Evolutionary conservation across 2,888 invertebrate species (phyloP).

Genomic region (Salpingus planirostris): DNA sequence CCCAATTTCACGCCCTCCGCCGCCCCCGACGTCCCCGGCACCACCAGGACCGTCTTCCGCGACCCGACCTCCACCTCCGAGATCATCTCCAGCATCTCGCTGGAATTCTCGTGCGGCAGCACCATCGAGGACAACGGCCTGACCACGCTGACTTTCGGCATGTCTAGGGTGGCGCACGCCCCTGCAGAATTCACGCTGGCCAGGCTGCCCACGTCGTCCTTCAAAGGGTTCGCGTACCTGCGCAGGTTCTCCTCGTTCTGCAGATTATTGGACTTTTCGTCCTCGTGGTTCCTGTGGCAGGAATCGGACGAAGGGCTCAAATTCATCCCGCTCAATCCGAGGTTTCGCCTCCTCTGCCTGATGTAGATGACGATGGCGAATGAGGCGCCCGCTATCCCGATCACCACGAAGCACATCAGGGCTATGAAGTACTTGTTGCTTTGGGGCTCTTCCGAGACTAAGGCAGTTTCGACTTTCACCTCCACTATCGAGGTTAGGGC

Average conservation of each 20-base stretch:
- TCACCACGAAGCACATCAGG: slow-evolving; percentile 41
- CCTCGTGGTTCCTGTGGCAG: slow-evolving; percentile 61
- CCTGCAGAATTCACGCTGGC: slow-evolving; percentile 32
- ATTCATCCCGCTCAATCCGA: slow-evolving; percentile 46
- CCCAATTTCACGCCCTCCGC: slow-evolving; percentile 28
- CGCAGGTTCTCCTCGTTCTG: slow-evolving; percentile 86
- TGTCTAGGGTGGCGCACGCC: slow-evolving; percentile 33
- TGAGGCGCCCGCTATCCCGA: slow-evolving; percentile 36
- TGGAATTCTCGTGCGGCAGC: slow-evolving; percentile 42
- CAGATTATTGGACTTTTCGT: slow-evolving; percentile 83
- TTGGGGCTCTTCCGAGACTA: slow-evolving; percentile 48
- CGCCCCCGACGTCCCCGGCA: slow-evolving; percentile 41
- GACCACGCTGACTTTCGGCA: slow-evolving; percentile 43
- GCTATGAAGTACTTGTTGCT: slow-evolving; percentile 44
- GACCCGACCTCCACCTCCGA: slow-evolving; percentile 47
- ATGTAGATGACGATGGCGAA: slow-evolving; percentile 47
- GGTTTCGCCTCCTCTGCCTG: slow-evolving; percentile 46
- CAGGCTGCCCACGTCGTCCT: slow-evolving; percentile 44
- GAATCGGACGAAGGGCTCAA: slow-evolving; percentile 49
- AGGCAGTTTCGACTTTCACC: slow-evolving; percentile 66
- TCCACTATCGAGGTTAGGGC: slow-evolving; percentile 64
- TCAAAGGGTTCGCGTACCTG: slow-evolving; percentile 71
- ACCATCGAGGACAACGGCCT: slow-evolving; percentile 40
- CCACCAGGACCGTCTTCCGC: slow-evolving; percentile 37
- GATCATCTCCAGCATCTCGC: slow-evolving; percentile 56